Evolutionary conservation across 2,888 invertebrate genomes (phyloP), one percentile per base, ranked within the genome.

Genomic region (Torymus tubicola): DNA sequence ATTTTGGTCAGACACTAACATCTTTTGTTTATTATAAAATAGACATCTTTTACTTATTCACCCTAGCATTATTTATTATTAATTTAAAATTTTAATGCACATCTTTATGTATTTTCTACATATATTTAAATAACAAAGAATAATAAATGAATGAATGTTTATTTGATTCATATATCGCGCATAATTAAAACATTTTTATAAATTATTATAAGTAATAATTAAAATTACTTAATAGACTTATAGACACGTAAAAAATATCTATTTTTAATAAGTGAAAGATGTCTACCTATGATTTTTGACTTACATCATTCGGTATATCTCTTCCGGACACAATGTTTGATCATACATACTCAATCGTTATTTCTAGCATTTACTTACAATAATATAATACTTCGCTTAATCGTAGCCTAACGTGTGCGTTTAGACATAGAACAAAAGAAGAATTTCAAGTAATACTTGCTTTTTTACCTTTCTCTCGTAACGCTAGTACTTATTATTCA

Each of bases 251-350:
- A 70, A 53, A 86, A 86, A 84, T 86, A 60, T 69, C n/a, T 63
- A 69, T 86, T 87, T 87, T 86, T 84, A 84, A 84, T 83, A 81
- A 84, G 85, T 84, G 81, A 86, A 71, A 78, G 61, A 78, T 78
- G 70, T 14, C 16, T 31, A 61, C 73, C 55, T 16, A 67, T 57
- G 18, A 69, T 65, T 42, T 76, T 76, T 65, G 55, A 77, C 64
- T 50, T 78, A 67, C 16, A 16, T 74, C 55, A 57, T 64, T 68
- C 21, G 21, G 13, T 16, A 63, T 65, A 57, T 64, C 55, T 72
- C 50, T 64, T 57, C 18, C 60, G 61, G 61, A 76, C 60, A 70
- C 16, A 68, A 78, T 75, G 8, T 72, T 72, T 78, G 72, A 79
- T 79, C 63, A 64, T 78, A 63, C 63, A 14, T 68, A 71, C 70